Conservation (phyloP, 2,888 invertebrate genomes). For the Drosophila recens region DNA sequence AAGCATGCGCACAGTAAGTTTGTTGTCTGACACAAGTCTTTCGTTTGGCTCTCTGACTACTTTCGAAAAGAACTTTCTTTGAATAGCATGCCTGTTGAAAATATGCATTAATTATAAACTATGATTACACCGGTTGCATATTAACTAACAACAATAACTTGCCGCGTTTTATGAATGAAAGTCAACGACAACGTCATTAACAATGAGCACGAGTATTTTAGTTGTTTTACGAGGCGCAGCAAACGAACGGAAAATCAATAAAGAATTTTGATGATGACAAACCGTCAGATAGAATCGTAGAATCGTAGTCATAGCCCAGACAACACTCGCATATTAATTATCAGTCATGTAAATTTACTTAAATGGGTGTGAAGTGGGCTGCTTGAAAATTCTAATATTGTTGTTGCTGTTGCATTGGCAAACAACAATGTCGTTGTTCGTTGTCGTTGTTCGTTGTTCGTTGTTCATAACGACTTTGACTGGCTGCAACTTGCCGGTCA, state of each 20-base stretch:
- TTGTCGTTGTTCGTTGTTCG: slow-evolving; percentile 6
- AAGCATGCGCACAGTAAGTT: slow-evolving; percentile 28
- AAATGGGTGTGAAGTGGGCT: slow-evolving; percentile 71
- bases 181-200: slow-evolving; percentile 58
- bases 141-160: slow-evolving; percentile 24
- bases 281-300: slow-evolving; percentile 35
- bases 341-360: slow-evolving; percentile 49
- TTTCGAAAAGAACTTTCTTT: slow-evolving; percentile 75
- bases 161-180: slow-evolving; percentile 72
- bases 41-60: slow-evolving; percentile 22
- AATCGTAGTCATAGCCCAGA: slow-evolving; percentile 35
- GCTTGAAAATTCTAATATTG: slow-evolving; percentile 52
- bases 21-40: slow-evolving; percentile 27
- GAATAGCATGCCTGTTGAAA: not conserved
- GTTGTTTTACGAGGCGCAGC: slow-evolving; percentile 28
- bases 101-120: slow-evolving; percentile 38
- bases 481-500: slow-evolving; percentile 42
- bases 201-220: slow-evolving; percentile 26
- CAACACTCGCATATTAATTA: slow-evolving; percentile 49
- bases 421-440: slow-evolving; percentile 28
- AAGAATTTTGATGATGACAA: slow-evolving; percentile 77
- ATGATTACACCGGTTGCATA: slow-evolving; percentile 48
- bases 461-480: slow-evolving; percentile 20
- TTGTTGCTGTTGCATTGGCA: slow-evolving; percentile 22
- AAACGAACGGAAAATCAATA: slow-evolving; percentile 54